These are phyloP conservation scores for Mylabris phalerata DNA, from an alignment of 1,140 invertebrate species.

Conservation along the genomic window DNA sequence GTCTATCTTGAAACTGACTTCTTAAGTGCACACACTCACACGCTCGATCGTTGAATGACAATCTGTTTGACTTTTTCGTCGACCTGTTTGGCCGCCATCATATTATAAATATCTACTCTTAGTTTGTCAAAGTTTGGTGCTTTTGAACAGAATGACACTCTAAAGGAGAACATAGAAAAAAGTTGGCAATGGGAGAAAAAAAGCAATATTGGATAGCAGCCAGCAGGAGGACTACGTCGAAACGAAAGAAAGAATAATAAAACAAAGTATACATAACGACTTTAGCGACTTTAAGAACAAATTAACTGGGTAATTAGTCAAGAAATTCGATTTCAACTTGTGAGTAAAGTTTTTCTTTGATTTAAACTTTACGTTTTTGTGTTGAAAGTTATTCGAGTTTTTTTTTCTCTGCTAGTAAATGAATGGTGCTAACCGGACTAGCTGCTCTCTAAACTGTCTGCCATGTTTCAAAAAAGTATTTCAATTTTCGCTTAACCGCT, in stretches of 20 bases:
- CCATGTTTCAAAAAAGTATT: too few relatives aligned
- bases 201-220: not conserved
- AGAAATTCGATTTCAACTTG: not conserved
- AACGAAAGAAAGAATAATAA: too few relatives aligned
- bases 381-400: too few relatives aligned
- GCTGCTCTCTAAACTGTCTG: too few relatives aligned
- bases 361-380: too few relatives aligned
- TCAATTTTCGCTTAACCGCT: too few relatives aligned
- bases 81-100: conserved; percentile 9
- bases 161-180: not conserved
- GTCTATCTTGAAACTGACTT: conserved; percentile 9
- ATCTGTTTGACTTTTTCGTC: conserved; percentile 7
- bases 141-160: not conserved
- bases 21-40: not conserved
- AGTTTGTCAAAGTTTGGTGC: not conserved
- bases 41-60: not conserved
- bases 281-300: not conserved
- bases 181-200: not conserved
- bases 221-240: too few relatives aligned
- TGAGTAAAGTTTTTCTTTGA: too few relatives aligned
- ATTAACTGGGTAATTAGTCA: not conserved
- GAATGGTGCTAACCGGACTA: too few relatives aligned
- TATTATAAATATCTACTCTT: not conserved
- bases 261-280: too few relatives aligned
- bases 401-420: too few relatives aligned